These are phyloP conservation scores for Colletes latitarsis DNA, from an alignment of 1,140 invertebrate species.

Conservation along the genomic window DNA sequence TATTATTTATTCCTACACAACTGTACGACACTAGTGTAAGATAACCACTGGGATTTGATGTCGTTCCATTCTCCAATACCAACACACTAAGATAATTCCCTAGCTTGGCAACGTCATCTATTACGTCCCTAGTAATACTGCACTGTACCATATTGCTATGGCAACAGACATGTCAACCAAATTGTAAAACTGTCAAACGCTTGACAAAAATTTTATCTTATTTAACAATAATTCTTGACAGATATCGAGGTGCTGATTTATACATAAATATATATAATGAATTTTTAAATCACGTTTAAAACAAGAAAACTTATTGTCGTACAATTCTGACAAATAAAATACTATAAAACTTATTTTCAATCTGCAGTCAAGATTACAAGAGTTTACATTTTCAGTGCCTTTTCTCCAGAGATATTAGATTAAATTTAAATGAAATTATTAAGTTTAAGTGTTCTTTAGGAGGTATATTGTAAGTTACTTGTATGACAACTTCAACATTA, in stretches of 20 bases:
- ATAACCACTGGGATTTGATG: no score
- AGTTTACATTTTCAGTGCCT: not conserved
- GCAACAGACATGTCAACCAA: slow-evolving; percentile 30
- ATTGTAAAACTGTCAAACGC: slow-evolving; percentile 14
- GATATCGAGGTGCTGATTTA: not conserved
- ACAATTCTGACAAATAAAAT: no score
- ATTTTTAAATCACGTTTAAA: not conserved
- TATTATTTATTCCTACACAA: no score
- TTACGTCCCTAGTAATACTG: no score
- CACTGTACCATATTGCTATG: slow-evolving; percentile 26
- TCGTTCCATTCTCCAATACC: no score
- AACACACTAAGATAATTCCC: no score
- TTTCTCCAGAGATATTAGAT: no score
- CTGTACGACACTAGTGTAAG: no score
- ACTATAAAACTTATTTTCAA: not conserved
- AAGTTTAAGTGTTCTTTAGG: not conserved
- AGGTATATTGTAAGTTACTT: not conserved
- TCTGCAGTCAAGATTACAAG: not conserved
- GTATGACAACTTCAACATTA: not conserved
- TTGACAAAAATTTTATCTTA: not conserved
- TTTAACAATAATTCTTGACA: not conserved
- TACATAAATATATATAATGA: not conserved
- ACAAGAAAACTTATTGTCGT: no score
- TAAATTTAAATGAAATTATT: no score
- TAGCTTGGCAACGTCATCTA: no score